phyloP scores from a whole-genome alignment of 2,888 invertebrate species.

The Neoaliturus tenellus region DNA sequence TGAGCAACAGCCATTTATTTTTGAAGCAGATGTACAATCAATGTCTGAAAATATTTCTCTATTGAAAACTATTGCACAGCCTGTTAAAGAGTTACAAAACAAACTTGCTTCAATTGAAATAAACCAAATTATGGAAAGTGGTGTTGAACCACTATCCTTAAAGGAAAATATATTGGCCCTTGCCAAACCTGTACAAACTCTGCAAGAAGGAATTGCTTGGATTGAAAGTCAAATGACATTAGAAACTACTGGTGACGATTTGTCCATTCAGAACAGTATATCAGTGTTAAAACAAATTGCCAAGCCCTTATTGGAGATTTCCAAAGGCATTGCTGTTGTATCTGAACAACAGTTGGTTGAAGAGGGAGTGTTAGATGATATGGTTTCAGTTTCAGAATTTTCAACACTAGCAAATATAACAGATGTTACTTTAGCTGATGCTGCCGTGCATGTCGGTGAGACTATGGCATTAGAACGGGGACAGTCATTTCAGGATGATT shows the following conservation, averaged over 20 bases:
- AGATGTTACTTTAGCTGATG: slow-evolving; percentile 49
- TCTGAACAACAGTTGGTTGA: slow-evolving; percentile 54
- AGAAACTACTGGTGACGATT: slow-evolving; percentile 58
- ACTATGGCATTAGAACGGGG: slow-evolving; percentile 5
- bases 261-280: slow-evolving; percentile 59
- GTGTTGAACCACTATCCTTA: slow-evolving; percentile 69
- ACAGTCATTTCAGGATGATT: background rate
- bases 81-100: slow-evolving; percentile 73
- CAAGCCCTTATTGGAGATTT: slow-evolving; percentile 70
- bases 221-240: slow-evolving; percentile 67
- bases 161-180: slow-evolving; percentile 65
- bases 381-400: slow-evolving; percentile 54
- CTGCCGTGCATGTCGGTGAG: slow-evolving; percentile 2
- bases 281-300: slow-evolving; percentile 69
- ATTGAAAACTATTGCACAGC: slow-evolving; percentile 70
- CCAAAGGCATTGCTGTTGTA: slow-evolving; percentile 67
- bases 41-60: slow-evolving; percentile 67
- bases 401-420: slow-evolving; percentile 57
- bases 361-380: slow-evolving; percentile 34
- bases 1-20: slow-evolving; percentile 62
- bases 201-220: slow-evolving; percentile 67
- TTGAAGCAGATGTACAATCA: slow-evolving; percentile 50
- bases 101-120: slow-evolving; percentile 69
- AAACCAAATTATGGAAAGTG: slow-evolving; percentile 67
- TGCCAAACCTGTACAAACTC: slow-evolving; percentile 66